Evolutionary conservation across 2,888 invertebrate species (phyloP), one percentile per base, ranked within the genome.

Genomic region (Celastrina argiolus): DNA sequence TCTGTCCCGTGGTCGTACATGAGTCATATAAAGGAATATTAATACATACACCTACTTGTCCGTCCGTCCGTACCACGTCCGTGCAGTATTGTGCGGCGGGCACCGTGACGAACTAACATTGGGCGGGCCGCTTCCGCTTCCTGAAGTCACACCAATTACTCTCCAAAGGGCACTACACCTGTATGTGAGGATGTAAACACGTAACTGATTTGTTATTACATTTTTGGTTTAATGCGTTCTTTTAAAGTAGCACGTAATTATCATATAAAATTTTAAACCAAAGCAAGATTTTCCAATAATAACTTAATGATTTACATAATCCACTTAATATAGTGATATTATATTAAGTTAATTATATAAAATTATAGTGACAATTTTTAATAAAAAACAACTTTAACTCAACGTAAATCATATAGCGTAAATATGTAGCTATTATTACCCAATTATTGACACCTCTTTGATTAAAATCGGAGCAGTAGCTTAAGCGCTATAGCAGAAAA

Each of bases 121-220:
- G 87, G 85, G 71, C 75, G 73, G 71, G 42, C 59, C 67, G 80
- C 83, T 84, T 89, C 89, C 89, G 88, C 83, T 88, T 88, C 87
- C 87, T 83, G 81, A 84, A 84, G 83, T 81, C 78, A 82, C 78
- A 66, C 66, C 66, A 79, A 81, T 82, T 81, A 75, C 73, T 73
- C 75, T 79, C 78, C 76, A 79, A 82, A 80, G 69, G 69, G 69
- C 80, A 69, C 69, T 71, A 66, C 68, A 84, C 83, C 81, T 83
- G 82, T 83, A 78, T 67, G 77, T 78, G 81, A 80, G 77, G 78
- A 78, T 79, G 74, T 58, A 58, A n/a, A 58, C 16, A 16, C 56
- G 14, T 26, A 56, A 45, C 7, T 45, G 42, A n/a, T n/a, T 28
- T 10, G n/a, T 31, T 7, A 31, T 31, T 58, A 58, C 31, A 7